These are phyloP conservation scores for Leptopilina syphax DNA, from an alignment of 2,888 invertebrate species.

Conservation along the genomic window DNA sequence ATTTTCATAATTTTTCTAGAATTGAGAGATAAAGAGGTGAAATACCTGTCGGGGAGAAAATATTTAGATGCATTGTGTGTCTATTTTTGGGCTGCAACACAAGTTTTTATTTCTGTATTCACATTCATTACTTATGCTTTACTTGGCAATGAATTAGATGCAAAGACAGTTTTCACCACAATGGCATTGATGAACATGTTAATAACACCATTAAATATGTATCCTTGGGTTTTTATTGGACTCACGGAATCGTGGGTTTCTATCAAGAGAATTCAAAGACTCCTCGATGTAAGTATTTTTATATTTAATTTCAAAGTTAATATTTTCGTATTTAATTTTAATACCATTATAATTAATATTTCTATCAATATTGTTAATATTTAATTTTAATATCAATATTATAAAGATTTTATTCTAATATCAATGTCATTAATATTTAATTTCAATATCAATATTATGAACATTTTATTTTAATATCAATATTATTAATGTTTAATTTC, in stretches of 20 bases:
- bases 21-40: slow-evolving; percentile 84
- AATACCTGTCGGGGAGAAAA: slow-evolving; percentile 90
- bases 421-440: too few species aligned
- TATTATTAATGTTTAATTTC: too few species aligned
- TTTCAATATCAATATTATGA: too few species aligned
- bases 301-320: slow-evolving; percentile 40
- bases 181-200: slow-evolving; percentile 97
- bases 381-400: too few species aligned
- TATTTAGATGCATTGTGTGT: slow-evolving; percentile 98
- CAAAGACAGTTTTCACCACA: slow-evolving; percentile 95
- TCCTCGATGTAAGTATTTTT: slow-evolving; percentile 83
- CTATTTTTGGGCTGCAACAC: slow-evolving; percentile 99
- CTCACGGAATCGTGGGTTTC: slow-evolving; percentile 98
- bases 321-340: neutral
- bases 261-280: slow-evolving; percentile 89
- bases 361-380: neutral
- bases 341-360: neutral
- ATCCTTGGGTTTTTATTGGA: slow-evolving; percentile 99
- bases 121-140: slow-evolving; percentile 89
- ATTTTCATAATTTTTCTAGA: slow-evolving; percentile 75
- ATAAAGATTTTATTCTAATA: too few species aligned
- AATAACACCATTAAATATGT: slow-evolving; percentile 96
- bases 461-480: too few species aligned
- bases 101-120: slow-evolving; percentile 90
- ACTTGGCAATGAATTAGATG: slow-evolving; percentile 88